Evolutionary conservation across 1,140 invertebrate species (phyloP), one percentile per base, ranked within the genome.

Genomic region (Zaprionus inermis): DNA sequence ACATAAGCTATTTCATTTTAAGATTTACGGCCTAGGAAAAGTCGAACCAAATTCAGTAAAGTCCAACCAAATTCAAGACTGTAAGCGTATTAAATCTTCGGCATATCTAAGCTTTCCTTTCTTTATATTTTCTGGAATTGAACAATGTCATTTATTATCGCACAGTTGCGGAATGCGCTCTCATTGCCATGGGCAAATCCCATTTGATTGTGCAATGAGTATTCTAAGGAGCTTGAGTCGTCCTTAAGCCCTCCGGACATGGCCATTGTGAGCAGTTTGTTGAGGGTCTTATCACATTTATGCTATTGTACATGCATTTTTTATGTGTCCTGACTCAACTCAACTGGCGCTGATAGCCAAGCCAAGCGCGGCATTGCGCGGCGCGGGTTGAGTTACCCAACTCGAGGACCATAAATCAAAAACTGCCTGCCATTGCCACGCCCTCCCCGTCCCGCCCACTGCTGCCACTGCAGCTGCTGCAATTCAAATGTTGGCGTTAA

Each of bases 401-500:
- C 59, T 32, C 66, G 36, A 78, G 72, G 57, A 60, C 66, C 86
- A 90, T 90, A 90, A 90, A 90, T 90, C 85, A 90, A 81, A 81
- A 81, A 74, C 69, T 73, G 77, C 67, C 78, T 89, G 72, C 60
- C 80, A 58, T 36, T 36, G 11, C 52, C 24, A 28, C 24, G 9
- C 14, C 36, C 14, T 28, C n/a, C 1, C 16, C 28, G 6, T 14
- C 32, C 11, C 52, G 16, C 34, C 30, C 64, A n/a, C 30, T 60
- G 41, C 30, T 60, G 38, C 28, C 24, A 24, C 18, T 16, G 11
- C 30, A 55, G 38, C 64, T 32, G 70, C 61, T 89, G 78, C 79
- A 90, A 82, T 90, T 80, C 81, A 90, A 90, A 90, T 86, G 86
- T 83, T 90, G 88, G 86, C 88, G 86, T 90, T 90, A 90, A 90